Evolutionary conservation across 2,888 invertebrate species (phyloP), one percentile per base, ranked within the genome.

Genomic region (Spisula subtruncata): DNA sequence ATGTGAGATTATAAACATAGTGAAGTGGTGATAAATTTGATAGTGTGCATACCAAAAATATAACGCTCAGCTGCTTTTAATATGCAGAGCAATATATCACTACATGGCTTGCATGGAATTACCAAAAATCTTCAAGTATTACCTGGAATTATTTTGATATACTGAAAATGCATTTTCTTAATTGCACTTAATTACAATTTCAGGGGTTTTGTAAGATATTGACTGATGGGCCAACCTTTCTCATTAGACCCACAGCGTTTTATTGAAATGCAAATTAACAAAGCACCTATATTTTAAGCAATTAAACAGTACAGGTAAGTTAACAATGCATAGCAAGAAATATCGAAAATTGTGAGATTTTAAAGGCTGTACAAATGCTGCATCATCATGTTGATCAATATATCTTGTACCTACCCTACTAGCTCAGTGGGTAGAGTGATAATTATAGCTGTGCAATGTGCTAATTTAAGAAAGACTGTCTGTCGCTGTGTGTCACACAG

Each of bases 161-260:
- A 25, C 60, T 25, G 60, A 60, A 60, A 60, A 60, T 25, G n/a
- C n/a, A 60, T 60, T 60, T 60, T 25, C 60, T 60, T 60, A 60
- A 60, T 60, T 60, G 60, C 25, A 18, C 20, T 60, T 60, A 60
- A 60, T 60, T 60, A 60, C 60, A 60, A 60, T 60, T 60, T 60
- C n/a, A 60, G 12, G 60, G 20, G 8, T 60, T 60, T 60, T 60
- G 60, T 60, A 60, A 60, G 60, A 60, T 25, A 60, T 60, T 60
- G 60, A 60, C n/a, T 20, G 60, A 60, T n/a, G 60, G 60, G 60
- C 60, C 60, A 60, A 60, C 60, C 60, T 20, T 60, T 60, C 60
- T 60, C 25, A 60, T 60, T 60, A 60, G 25, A 60, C 25, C 12
- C 25, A n/a, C n/a, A 20, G 18, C 20, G 60, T 25, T 60, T 60